These are phyloP conservation scores for Mystacides longicornis DNA, from an alignment of 2,888 invertebrate species.

Conservation along the genomic window DNA sequence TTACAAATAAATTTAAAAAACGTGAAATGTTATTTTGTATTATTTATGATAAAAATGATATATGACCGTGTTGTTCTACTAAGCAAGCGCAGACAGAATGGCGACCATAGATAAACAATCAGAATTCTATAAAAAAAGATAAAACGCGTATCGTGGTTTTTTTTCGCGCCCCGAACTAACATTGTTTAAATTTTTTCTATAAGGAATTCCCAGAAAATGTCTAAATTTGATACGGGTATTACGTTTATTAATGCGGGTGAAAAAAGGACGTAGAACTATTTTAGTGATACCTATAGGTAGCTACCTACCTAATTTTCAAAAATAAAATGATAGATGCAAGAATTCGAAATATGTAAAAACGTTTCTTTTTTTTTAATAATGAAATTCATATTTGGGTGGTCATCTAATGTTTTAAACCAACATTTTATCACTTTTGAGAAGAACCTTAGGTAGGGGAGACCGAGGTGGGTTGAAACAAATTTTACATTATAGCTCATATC, in stretches of 20 bases:
- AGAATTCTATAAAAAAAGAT: neutral
- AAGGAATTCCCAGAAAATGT: conserved; percentile 4
- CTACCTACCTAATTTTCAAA: neutral
- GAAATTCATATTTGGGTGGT: neutral
- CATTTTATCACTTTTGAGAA: too few species aligned
- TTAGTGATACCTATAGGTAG: too few species aligned
- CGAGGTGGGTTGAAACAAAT: too few species aligned
- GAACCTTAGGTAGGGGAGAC: too few species aligned
- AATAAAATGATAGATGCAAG: neutral
- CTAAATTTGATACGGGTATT: conserved; percentile 7
- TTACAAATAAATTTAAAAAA: too few species aligned
- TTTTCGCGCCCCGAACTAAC: neutral
- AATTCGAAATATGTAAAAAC: neutral
- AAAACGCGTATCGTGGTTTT: neutral
- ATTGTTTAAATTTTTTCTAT: neutral
- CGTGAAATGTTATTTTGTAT: too few species aligned
- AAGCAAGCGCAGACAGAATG: conserved; percentile 17
- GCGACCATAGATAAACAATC: conserved; percentile 17
- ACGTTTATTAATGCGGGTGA: neutral
- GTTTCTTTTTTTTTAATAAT: neutral
- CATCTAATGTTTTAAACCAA: neutral
- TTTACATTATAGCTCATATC: too few species aligned
- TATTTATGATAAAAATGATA: conserved; percentile 14
- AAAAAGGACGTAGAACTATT: too few species aligned
- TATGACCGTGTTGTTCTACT: conserved; percentile 14